phyloP scores from a whole-genome alignment of 2,797 vertebrate species.

The Acomys russatus region DNA sequence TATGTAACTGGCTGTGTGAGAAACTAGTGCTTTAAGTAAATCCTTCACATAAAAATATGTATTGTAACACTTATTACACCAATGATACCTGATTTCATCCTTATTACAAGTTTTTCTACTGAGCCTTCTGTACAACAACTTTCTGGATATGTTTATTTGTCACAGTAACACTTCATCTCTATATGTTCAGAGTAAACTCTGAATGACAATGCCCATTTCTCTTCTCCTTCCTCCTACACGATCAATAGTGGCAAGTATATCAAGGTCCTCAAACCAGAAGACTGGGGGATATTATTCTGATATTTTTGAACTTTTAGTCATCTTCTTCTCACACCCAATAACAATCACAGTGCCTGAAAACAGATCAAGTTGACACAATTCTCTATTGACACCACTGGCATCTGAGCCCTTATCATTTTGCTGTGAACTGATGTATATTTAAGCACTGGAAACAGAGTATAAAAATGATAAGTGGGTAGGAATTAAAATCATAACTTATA shows the following conservation, averaged over 20 bases:
- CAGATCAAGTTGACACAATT: background rate
- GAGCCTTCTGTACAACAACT: background rate
- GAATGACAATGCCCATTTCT: background rate
- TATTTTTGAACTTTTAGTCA: background rate
- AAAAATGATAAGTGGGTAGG: background rate
- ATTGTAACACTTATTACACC: background rate
- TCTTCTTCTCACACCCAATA: background rate
- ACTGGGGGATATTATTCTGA: background rate
- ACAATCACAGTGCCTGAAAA: background rate
- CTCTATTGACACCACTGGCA: background rate
- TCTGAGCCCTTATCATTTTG: background rate
- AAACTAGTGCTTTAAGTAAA: background rate
- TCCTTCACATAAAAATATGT: background rate
- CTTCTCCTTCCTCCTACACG: background rate
- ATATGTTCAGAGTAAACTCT: background rate
- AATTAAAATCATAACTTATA: background rate
- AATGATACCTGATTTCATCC: background rate
- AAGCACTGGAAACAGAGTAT: background rate
- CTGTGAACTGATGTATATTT: background rate
- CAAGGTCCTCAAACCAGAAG: background rate
- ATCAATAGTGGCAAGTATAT: background rate
- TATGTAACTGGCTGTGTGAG: background rate
- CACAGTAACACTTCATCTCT: slow-evolving; percentile 4
- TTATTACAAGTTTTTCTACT: background rate
- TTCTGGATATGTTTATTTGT: background rate